A percentile compares a stretch with the other conserved stretches of the same genome.
Evolutionary conservation across 2,888 invertebrate genomes (phyloP).

Genomic region (Onthophagus sagittarius): DNA sequence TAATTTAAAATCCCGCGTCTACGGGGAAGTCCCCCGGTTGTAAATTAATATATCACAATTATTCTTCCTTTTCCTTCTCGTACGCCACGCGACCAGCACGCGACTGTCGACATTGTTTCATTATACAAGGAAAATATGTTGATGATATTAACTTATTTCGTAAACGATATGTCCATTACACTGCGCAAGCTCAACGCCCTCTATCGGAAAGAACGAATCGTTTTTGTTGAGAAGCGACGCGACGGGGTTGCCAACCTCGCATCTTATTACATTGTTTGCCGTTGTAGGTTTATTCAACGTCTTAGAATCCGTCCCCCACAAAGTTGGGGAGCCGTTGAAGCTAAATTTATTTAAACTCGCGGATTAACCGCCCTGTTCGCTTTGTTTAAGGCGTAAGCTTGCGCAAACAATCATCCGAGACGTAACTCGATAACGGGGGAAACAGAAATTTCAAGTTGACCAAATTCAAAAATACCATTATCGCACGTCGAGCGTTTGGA

Average conservation of each 20-base stretch:
- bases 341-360: constrained; percentile 29
- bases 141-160: neutral
- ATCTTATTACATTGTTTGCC: constrained; percentile 7
- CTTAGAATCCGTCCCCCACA: neutral
- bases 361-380: constrained; percentile 31
- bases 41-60: constrained; percentile 44
- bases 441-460: neutral
- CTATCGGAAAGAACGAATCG: neutral
- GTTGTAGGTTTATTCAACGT: neutral
- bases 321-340: constrained; percentile 6
- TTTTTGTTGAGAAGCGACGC: constrained; percentile 8
- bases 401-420: constrained; percentile 10
- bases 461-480: neutral
- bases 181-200: neutral
- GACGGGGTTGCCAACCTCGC: constrained; percentile 31
- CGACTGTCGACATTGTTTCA: neutral
- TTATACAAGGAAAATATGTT: constrained; percentile 3
- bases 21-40: constrained; percentile 44
- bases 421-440: constrained; percentile 9
- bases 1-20: constrained; percentile 43
- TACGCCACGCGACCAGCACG: neutral
- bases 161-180: neutral
- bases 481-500: neutral
- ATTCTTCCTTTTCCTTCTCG: constrained; percentile 27
- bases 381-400: constrained; percentile 24